Evolutionary conservation across 2,888 invertebrate genomes (phyloP), one percentile per base, ranked within the genome.

Genomic region (Lycia hirtaria): DNA sequence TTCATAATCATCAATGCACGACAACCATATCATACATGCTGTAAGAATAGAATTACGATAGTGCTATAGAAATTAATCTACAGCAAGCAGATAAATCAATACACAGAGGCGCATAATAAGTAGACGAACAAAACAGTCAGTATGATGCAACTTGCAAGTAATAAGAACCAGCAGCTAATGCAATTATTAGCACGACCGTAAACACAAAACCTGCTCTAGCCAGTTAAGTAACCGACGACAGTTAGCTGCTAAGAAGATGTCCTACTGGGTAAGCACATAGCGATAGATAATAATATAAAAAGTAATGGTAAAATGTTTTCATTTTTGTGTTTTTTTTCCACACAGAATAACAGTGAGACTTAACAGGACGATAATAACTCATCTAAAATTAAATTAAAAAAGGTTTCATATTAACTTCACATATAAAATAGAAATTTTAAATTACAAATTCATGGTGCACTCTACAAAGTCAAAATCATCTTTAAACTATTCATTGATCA

Each of bases 121-220:
- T 33, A n/a, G 10, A 17, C 6, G 3, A n/a, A 19, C n/a, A 40
- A 24, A 17, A 41, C 1, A 17, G 40, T 32, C 15, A 54, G 35
- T 37, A 10, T 56, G 49, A 56, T 56, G 50, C 44, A 54, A 41
- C 22, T 9, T 32, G 37, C 58, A 53, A 59, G 56, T 50, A 55
- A 51, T n/a, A 47, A 56, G 49, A 58, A 50, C 49, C 56, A 50
- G 56, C 37, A 56, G 55, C 55, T 38, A 43, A 30, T 58, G 56
- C 56, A 65, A 64, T 69, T 65, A 63, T 64, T 66, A 50, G 61
- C 35, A 50, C 24, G 52, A 64, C 65, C 63, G 60, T 60, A 56
- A 38, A 64, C 56, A 57, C 48, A 62, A 41, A 64, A 64, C 52
- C 43, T 54, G 56, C 56, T 56, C 35, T 12, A 37, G 47, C 44